Base-by-base conservation (phyloP, 2,888 invertebrate genomes). In the Temnothorax rugatulus region DNA sequence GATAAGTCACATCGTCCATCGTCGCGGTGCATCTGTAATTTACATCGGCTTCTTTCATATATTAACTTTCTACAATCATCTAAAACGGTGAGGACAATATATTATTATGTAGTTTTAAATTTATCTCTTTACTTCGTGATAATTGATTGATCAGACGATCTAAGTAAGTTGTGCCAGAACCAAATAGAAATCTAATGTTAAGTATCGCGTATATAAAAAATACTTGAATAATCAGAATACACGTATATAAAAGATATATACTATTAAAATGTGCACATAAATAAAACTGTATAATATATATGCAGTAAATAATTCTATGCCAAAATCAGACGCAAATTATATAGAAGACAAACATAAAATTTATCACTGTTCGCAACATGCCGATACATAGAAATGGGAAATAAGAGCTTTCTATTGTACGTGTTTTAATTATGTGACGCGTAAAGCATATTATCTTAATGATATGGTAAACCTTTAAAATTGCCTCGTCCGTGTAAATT, bases 381-480 rank as follows among this genome's bases (percentile, higher is more conserved):
- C 18, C 47, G 15, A 50, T 21, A 21, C 18, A 25, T 18, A 9
- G 11, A 61, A 52, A 13, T 76, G 64, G 25, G 13, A 25, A 76
- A 76, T 57, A 21, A 21, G 50, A 61, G 15, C 18, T 44, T 21
- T n/a, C 5, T 68, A 44, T 34, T 44, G 21, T 25, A n/a, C 41
- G 29, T 34, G 2, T 7, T 54, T 68, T 77, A 77, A 68, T 77
- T 68, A 77, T 29, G 11, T 7, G n/a, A 13, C 68, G 66, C 68
- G 44, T 77, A 66, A 57, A 57, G 68, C 68, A 2, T 29, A 29
- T 18, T 41, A 54, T 15, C 25, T 77, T 77, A 77, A 57, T 57
- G 29, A 29, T 41, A 77, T 29, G 57, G 44, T 44, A 44, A 15
- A 77, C 68, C 66, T 44, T 57, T 44, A 57, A 77, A 77, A 11